Conservation (phyloP, 1,140 invertebrate genomes). For the Brachionus rotundiformis region DNA sequence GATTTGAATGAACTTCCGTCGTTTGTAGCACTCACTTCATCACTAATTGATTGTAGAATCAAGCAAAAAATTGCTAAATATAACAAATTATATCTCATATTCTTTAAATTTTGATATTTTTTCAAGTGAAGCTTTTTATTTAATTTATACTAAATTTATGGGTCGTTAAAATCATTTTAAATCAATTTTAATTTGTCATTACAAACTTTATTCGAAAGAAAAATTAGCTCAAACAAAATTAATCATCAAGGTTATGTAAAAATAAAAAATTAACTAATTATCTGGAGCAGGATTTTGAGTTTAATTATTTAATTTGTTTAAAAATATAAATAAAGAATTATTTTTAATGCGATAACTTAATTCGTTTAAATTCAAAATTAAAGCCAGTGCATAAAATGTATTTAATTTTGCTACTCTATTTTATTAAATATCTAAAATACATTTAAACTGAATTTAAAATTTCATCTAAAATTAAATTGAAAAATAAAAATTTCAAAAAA, state of each 20-base stretch:
- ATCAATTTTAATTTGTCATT: not conserved
- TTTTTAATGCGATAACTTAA: not conserved
- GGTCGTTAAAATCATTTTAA: not conserved
- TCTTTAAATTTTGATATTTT: not conserved
- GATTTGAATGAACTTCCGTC: not conserved
- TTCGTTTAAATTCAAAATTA: not conserved
- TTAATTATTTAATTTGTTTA: no score
- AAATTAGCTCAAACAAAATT: not conserved
- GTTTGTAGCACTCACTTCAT: not conserved
- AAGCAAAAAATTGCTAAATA: not conserved
- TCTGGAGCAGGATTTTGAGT: not conserved
- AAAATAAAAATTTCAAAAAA: not conserved
- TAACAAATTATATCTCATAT: not conserved
- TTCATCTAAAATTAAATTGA: conserved; percentile 20
- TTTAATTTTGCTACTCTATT: not conserved
- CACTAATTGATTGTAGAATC: not conserved
- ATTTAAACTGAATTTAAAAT: not conserved
- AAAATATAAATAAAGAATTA: not conserved
- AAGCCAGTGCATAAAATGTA: not conserved
- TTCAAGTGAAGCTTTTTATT: no score
- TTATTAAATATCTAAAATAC: not conserved
- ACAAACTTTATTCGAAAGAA: not conserved
- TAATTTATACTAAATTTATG: not conserved
- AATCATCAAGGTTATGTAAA: not conserved
- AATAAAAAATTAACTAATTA: no score